These are phyloP conservation scores for Sparus aurata DNA, from an alignment of 2,797 vertebrate species.

Conservation along the genomic window DNA sequence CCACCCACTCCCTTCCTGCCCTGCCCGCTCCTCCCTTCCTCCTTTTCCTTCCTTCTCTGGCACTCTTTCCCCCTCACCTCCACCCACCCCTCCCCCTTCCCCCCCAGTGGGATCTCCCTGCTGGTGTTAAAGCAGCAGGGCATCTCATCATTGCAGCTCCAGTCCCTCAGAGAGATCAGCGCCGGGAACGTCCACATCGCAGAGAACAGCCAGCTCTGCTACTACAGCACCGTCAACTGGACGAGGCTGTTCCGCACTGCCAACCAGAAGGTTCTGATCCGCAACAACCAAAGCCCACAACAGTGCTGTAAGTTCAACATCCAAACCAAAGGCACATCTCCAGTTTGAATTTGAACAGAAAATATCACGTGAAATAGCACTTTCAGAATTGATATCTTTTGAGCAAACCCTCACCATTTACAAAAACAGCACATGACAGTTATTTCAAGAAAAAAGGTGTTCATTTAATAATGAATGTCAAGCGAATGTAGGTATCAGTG, in stretches of 20 bases:
- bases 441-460: too few relatives aligned
- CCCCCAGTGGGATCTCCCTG: slow-evolving; percentile 93
- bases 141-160: slow-evolving; percentile 94
- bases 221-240: slow-evolving; percentile 98
- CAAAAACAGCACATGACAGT: not conserved
- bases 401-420: too few relatives aligned
- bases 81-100: slow-evolving; percentile 21
- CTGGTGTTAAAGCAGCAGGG: slow-evolving; percentile 97
- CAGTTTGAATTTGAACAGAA: not conserved
- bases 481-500: too few relatives aligned
- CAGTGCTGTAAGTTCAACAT: slow-evolving; percentile 92
- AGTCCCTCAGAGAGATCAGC: slow-evolving; percentile 96
- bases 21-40: not conserved
- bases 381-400: too few relatives aligned
- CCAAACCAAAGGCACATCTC: not conserved
- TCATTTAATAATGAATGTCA: too few relatives aligned
- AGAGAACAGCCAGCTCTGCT: slow-evolving; percentile 96
- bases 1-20: not conserved
- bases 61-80: slow-evolving; percentile 33
- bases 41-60: slow-evolving; percentile 4
- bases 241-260: slow-evolving; percentile 91
- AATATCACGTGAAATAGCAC: not conserved
- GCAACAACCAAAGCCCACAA: slow-evolving; percentile 91
- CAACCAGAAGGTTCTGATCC: slow-evolving; percentile 92
- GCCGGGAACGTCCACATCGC: slow-evolving; percentile 97